Evolutionary conservation across 2,888 invertebrate species (phyloP).

Genomic region (Colletes collaris): DNA sequence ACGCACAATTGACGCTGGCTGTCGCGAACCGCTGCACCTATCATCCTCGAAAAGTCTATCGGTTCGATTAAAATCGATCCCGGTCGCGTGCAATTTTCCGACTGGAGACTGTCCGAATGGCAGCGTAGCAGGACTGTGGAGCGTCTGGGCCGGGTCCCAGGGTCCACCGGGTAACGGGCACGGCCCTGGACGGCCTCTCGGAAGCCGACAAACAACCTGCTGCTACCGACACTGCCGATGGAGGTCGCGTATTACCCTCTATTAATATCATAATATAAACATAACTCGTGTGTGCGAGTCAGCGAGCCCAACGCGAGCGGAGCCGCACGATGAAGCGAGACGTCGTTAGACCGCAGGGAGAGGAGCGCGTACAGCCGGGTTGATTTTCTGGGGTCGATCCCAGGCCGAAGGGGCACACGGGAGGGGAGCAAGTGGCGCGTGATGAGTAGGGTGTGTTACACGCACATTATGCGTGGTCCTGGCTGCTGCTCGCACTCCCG

Average conservation of each 20-base stretch:
- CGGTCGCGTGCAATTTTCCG: constrained; percentile 39
- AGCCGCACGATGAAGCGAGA: constrained; percentile 49
- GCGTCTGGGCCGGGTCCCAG: not conserved
- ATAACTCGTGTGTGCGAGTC: constrained; percentile 76
- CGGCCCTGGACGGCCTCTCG: constrained; percentile 55
- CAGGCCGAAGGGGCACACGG: constrained; percentile 44
- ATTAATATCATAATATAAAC: constrained; percentile 83
- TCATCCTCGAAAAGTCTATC: not conserved
- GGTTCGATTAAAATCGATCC: constrained; percentile 39
- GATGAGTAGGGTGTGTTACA: constrained; percentile 82
- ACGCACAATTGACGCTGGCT: constrained; percentile 63
- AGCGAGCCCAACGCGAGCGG: constrained; percentile 58
- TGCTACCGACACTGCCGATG: constrained; percentile 64
- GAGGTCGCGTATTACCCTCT: constrained; percentile 76
- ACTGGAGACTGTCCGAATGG: not conserved
- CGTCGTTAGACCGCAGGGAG: constrained; percentile 55
- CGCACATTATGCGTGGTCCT: constrained; percentile 76
- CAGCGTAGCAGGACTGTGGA: not conserved
- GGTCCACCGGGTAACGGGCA: constrained; percentile 25
- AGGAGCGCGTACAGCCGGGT: constrained; percentile 56
- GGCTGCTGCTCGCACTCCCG: constrained; percentile 49
- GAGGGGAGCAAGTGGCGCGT: constrained; percentile 80
- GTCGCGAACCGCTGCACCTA: constrained; percentile 27
- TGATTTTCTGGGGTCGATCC: constrained; percentile 70
- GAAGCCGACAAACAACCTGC: constrained; percentile 74